A percentile compares a stretch with the other conserved stretches of the same genome.
phyloP scores from a whole-genome alignment of 92 coral and sea anemone species.

The Desmophyllum pertusum region DNA sequence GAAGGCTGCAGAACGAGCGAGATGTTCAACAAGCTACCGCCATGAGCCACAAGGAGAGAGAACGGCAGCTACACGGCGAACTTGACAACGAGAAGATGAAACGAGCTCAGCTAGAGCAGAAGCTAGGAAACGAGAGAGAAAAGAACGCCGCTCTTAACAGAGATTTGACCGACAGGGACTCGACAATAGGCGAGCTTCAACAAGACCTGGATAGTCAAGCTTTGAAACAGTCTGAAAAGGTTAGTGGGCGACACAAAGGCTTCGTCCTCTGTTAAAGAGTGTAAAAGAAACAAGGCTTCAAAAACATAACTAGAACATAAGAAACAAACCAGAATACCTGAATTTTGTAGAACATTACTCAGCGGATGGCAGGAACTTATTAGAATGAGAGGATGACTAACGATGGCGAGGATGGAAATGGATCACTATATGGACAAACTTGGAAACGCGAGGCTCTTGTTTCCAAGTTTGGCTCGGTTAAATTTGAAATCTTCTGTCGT shows the following conservation, averaged over 20 bases:
- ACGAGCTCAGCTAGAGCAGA: constrained; percentile 69
- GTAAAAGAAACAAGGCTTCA: no score
- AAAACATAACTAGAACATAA: not conserved
- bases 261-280: no score
- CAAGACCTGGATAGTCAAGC: constrained; percentile 48
- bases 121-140: constrained; percentile 69
- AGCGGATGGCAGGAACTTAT: no score
- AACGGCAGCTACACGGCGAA: constrained; percentile 73
- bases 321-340: no score
- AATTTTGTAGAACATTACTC: no score
- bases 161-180: constrained; percentile 52
- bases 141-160: constrained; percentile 50
- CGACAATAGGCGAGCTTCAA: constrained; percentile 46
- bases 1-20: constrained; percentile 92
- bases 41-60: constrained; percentile 88
- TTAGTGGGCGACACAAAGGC: not conserved
- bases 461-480: no score
- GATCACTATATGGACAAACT: no score
- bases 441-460: no score
- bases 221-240: constrained; percentile 58
- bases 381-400: no score
- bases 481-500: no score
- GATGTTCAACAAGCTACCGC: constrained; percentile 97
- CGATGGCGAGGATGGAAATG: no score
- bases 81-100: constrained; percentile 73